A percentile compares a stretch with the other conserved stretches of the same genome.
Evolutionary conservation across 2,113 vertebrate genomes (phyloP).

Genomic region (Notiomystis cincta): DNA sequence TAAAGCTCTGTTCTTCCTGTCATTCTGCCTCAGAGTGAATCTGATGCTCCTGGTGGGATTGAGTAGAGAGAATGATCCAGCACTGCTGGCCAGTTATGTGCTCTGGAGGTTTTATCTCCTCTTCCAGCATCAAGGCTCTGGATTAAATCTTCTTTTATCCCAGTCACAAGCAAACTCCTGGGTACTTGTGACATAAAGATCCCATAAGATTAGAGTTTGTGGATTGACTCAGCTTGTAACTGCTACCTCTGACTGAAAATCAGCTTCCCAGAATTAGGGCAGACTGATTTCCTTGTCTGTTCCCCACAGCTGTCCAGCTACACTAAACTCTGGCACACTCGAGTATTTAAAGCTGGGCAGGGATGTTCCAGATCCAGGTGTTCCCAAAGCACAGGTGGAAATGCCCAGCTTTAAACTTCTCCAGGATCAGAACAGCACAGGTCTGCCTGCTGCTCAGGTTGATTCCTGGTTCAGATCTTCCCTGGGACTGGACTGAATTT

Average conservation of each 20-base stretch:
- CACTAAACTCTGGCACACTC: rapidly evolving
- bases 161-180: neutral
- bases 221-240: neutral
- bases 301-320: neutral
- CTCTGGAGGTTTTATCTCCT: neutral
- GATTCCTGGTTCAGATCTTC: neutral
- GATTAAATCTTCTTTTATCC: neutral
- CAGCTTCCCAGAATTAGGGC: neutral
- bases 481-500: neutral
- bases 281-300: neutral
- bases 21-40: neutral
- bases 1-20: rapidly evolving
- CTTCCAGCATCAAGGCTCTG: neutral
- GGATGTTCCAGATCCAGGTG: neutral
- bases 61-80: neutral
- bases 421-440: neutral
- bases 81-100: rapidly evolving
- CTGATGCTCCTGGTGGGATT: neutral
- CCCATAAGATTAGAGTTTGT: neutral
- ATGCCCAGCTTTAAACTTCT: neutral
- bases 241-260: neutral
- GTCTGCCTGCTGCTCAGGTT: neutral
- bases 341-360: neutral
- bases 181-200: neutral
- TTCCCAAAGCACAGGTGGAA: neutral